Evolutionary conservation across 2,888 invertebrate genomes (phyloP), one percentile per base, ranked within the genome.

Genomic region (Stenoptilia bipunctidactyla): DNA sequence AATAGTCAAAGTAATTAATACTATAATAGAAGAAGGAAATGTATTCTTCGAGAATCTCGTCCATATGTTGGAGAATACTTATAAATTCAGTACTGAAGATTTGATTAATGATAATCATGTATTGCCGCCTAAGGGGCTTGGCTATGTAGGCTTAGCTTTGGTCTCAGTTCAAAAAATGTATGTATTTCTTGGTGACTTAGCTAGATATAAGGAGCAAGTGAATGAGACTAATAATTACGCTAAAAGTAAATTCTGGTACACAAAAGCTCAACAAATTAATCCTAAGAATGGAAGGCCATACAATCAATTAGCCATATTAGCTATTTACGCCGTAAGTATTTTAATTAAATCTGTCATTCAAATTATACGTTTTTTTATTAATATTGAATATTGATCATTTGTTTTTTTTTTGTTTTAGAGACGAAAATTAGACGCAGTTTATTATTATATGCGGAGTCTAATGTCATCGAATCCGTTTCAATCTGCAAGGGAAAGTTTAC

Each of bases 271-370:
- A 64, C 92, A 93, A 71, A 89, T 97, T 34, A 94, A 96, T 75
- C 96, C 98, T 6, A 94, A 95, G 71, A 97, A 97, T 82, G 97
- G 97, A 38, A 88, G 94, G 50, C 96, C 97, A 0, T 98, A 97
- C 66, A 95, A 97, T 72, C 97, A 98, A 68, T 77, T 98, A 52
- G 98, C 97, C 15, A 88, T 98, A 52, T 82, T 98, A 59, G 94
- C 97, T 1, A 89, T 93, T 52, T 91, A 90, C 66, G 89, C 90
- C 41, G 92, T 92, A 75, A 86, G 88, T 88, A 50, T 46, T 9
- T 30, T 30, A 30, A 2, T 30, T 30, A 8, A 4, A n/a, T 8
- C 10, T 8, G 30, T 10, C 10, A 30, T 30, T 30, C 10, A 25
- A 25, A 9, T 30, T n/a, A 10, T 10, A 30, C 10, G 12, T 20